Evolutionary conservation across 2,113 vertebrate species (phyloP), one percentile per base, ranked within the genome.

Genomic region (Melierax canorus): DNA sequence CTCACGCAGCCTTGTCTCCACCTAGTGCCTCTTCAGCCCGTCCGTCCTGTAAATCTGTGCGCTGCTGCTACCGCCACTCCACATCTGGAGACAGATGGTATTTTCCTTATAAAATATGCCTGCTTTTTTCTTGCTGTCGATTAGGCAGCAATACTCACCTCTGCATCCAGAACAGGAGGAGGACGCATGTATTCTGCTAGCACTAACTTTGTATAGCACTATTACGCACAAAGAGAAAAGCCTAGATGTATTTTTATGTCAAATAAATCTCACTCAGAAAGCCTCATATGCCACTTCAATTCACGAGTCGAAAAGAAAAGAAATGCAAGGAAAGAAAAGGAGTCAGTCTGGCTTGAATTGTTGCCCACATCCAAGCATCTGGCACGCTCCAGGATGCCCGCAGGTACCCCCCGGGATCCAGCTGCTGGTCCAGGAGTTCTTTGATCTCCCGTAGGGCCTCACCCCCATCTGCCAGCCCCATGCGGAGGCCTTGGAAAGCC

Each of bases 391-490:
- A 48, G 78, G 90, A 75, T 23, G 62, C 88, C 94, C 88, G 50
- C 82, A 76, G 79, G 88, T 90, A 48, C 58, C 82, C 56, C 53
- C 58, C 53, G 62, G 67, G 38, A 86, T 62, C 88, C 91, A 73
- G 86, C 78, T 93, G 82, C 92, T 90, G 86, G 75, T 88, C 88
- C 91, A 88, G 72, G 58, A 90, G 43, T 50, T 29, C 86, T 96
- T 95, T 97, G 92, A 97, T 95, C 82, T 95, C 66, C 53, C 60
- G 4, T 0, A 79, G 75, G 66, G 82, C 34, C 50, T 66, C 88
- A 60, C 63, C 43, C 89, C 73, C 86, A 84, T 77, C 82, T 93
- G 82, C 67, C 91, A 95, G 63, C 78, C 71, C 86, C 71, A 29
- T 53, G 63, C 4, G 4, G 5, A 77, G 50, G 48, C 29, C 79